These are phyloP conservation scores for Maniola hyperantus DNA, from an alignment of 2,888 invertebrate genomes.

Conservation along the genomic window DNA sequence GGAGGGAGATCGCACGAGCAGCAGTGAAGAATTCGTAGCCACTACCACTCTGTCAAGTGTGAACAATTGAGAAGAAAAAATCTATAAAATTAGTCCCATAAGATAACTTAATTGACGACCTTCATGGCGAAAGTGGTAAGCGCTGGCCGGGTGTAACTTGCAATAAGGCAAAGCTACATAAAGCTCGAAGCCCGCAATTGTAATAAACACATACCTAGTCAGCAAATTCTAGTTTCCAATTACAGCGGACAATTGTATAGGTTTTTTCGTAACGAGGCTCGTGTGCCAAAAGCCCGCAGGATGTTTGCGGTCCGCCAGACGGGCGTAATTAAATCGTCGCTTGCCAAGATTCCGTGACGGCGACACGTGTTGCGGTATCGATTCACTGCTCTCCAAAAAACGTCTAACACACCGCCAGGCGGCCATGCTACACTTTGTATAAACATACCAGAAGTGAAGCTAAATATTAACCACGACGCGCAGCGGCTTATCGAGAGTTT, in stretches of 20 bases:
- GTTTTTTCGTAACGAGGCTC: conserved; percentile 36
- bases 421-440: not conserved
- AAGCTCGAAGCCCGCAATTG: not conserved
- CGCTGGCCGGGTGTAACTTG: too few species aligned
- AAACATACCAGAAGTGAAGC: too few species aligned
- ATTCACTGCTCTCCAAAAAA: conserved; percentile 2
- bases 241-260: conserved; percentile 38
- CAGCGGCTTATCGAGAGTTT: too few species aligned
- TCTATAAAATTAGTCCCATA: too few species aligned
- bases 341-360: conserved; percentile 38
- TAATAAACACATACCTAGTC: conserved; percentile 27
- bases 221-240: conserved; percentile 40
- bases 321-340: conserved; percentile 43
- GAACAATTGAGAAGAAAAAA: too few species aligned
- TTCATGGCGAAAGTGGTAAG: too few species aligned
- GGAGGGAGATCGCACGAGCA: too few species aligned
- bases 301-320: conserved; percentile 40
- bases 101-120: too few species aligned
- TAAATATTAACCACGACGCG: too few species aligned
- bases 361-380: conserved; percentile 23
- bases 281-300: conserved; percentile 42
- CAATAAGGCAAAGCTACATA: not conserved
- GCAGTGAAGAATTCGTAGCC: too few species aligned
- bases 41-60: too few species aligned
- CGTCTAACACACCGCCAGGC: not conserved